Conservation (phyloP, 2,797 vertebrate genomes). For the Hyperoplus lanceolatus region DNA sequence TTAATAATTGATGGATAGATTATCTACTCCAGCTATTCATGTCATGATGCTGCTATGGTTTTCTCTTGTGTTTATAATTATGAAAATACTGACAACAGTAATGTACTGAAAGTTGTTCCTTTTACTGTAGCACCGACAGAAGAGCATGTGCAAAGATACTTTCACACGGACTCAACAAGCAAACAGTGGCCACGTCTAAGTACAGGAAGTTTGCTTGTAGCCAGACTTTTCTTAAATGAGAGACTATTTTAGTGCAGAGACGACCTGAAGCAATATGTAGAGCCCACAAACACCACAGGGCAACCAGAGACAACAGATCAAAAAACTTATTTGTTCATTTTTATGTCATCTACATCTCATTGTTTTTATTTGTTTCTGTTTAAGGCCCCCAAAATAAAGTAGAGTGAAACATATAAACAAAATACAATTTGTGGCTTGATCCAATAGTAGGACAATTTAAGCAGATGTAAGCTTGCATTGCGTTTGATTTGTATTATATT, state of each 20-base stretch:
- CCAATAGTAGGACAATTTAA: no score
- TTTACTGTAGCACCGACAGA: background rate
- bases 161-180: background rate
- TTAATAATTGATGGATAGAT: no score
- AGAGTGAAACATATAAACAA: background rate
- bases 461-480: no score
- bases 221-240: slow-evolving; percentile 11
- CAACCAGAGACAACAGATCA: background rate
- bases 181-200: slow-evolving; percentile 12
- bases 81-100: background rate
- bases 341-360: background rate
- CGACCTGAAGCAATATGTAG: slow-evolving; percentile 5
- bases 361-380: background rate
- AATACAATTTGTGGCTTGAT: background rate
- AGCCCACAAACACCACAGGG: background rate
- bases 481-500: no score
- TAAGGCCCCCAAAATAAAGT: background rate
- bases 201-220: slow-evolving; percentile 25
- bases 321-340: background rate
- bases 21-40: background rate
- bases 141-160: background rate
- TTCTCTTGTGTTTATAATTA: background rate
- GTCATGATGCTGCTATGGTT: background rate
- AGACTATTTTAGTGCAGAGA: slow-evolving; percentile 22
- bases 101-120: background rate